These are phyloP conservation scores for Aplocera efformata DNA, from an alignment of 2,888 invertebrate genomes.

Conservation along the genomic window DNA sequence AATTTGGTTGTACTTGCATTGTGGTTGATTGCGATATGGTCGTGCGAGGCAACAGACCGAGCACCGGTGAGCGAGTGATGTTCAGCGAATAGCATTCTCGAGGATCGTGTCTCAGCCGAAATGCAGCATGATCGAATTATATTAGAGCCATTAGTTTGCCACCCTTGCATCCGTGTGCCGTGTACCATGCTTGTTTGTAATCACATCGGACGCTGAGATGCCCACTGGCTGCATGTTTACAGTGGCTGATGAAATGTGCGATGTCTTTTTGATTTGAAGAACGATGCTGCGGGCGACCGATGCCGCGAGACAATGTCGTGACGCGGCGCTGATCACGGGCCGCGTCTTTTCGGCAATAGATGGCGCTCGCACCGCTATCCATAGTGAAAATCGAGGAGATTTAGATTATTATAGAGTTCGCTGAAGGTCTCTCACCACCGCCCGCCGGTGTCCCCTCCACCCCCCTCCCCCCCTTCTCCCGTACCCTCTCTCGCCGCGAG, in stretches of 20 bases:
- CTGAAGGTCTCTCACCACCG: conserved; percentile 78
- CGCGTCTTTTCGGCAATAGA: conserved; percentile 37
- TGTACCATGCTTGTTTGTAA: conserved; percentile 60
- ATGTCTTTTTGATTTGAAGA: conserved; percentile 75
- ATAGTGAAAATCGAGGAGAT: conserved; percentile 73
- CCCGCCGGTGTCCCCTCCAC: conserved; percentile 29
- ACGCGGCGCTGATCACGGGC: conserved; percentile 38
- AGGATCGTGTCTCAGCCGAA: conserved; percentile 42
- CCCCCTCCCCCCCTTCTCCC: conserved; percentile 31
- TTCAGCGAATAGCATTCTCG: conserved; percentile 67
- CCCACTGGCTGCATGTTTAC: conserved; percentile 68
- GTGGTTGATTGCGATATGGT: conserved; percentile 62
- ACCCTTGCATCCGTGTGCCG: conserved; percentile 70
- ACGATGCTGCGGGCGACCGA: conserved; percentile 64
- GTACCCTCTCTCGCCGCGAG: conserved; percentile 35
- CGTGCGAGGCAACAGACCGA: conserved; percentile 44
- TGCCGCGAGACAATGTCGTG: conserved; percentile 35
- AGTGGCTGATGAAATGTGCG: conserved; percentile 68
- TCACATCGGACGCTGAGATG: conserved; percentile 36
- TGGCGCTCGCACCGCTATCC: conserved; percentile 64
- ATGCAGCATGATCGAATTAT: conserved; percentile 59
- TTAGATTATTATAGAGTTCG: conserved; percentile 61
- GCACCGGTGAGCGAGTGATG: conserved; percentile 69
- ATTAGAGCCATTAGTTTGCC: conserved; percentile 64
- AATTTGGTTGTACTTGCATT: conserved; percentile 73